Base-by-base conservation (phyloP, 2,888 invertebrate genomes). In the Nomada ruficornis region DNA sequence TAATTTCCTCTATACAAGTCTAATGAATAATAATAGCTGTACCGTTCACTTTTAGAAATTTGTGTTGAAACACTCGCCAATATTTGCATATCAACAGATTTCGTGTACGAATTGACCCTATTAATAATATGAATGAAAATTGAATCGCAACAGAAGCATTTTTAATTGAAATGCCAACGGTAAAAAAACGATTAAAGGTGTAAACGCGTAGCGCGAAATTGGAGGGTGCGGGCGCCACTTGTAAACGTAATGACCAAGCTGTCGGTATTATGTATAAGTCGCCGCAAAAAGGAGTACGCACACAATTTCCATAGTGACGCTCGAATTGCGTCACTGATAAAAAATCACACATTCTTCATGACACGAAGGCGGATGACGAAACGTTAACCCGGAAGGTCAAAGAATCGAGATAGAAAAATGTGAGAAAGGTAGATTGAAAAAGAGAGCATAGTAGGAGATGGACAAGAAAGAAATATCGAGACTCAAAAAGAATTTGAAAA, bases 261-360 rank as follows among this genome's bases (percentile, higher is more conserved):
- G 42, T 63, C 62, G 36, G 13, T 55, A 62, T 63, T 63, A 55
- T 54, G 15, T 47, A 47, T 47, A 62, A 42, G 57, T 64, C 50
- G 47, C 44, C 29, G 63, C 63, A 50, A 26, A 50, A 23, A 50
- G 18, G 29, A 60, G 65, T 71, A 80, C 71, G 77, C 68, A 62
- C 42, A 44, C 50, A n/a, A 13, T 42, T 44, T n/a, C 36, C 44
- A 54, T 50, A 65, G 70, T 50, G 60, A 65, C 44, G 29, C 13
- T 23, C 13, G 20, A 4, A 65, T 63, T 68, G 68, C 82, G 76
- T 80, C 82, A 76, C 50, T 64, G 71, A 76, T 72, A 76, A 80
- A 57, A 64, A 54, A 62, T 59, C 60, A 64, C 64, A 63, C 62
- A 67, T 80, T 67, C 15, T 69, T 59, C 20, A 54, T 44, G 44